Percentiles rank a stretch among this genome's conserved stretches.
These are phyloP conservation scores for Heliconius hortense DNA, from an alignment of 2,888 invertebrate genomes.

Conservation along the genomic window DNA sequence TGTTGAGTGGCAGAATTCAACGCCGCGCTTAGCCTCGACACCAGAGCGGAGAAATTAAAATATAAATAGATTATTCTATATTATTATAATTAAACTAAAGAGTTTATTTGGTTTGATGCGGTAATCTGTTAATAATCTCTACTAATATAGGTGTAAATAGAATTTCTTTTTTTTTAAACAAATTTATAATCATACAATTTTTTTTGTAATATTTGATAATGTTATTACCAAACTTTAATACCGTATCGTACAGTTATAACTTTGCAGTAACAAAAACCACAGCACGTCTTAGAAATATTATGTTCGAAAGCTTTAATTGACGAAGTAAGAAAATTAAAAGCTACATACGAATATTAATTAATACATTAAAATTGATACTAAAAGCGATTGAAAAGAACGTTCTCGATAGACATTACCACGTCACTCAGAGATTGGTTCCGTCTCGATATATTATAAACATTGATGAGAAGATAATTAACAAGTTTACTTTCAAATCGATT, in stretches of 20 bases:
- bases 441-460: constrained; percentile 64
- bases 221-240: background rate
- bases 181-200: no score
- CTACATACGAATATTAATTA: constrained; percentile 56
- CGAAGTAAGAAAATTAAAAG: constrained; percentile 51
- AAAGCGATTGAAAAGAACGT: constrained; percentile 30
- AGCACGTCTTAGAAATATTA: constrained; percentile 32
- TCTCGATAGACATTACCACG: constrained; percentile 56
- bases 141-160: no score
- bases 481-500: constrained; percentile 72
- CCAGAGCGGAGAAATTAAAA: no score
- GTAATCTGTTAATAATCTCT: no score
- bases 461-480: constrained; percentile 72
- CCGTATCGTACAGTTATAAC: background rate
- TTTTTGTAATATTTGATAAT: background rate
- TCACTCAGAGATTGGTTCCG: constrained; percentile 56
- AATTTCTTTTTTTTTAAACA: no score
- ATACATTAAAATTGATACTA: constrained; percentile 46
- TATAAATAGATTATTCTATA: no score
- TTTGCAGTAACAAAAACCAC: constrained; percentile 11
- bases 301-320: constrained; percentile 41
- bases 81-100: no score
- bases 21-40: no score
- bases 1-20: no score
- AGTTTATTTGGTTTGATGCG: no score